Percentiles rank a stretch among this genome's conserved stretches.
phyloP scores from a whole-genome alignment of 1,140 invertebrate genomes.

The Drosophila pruinosa region DNA sequence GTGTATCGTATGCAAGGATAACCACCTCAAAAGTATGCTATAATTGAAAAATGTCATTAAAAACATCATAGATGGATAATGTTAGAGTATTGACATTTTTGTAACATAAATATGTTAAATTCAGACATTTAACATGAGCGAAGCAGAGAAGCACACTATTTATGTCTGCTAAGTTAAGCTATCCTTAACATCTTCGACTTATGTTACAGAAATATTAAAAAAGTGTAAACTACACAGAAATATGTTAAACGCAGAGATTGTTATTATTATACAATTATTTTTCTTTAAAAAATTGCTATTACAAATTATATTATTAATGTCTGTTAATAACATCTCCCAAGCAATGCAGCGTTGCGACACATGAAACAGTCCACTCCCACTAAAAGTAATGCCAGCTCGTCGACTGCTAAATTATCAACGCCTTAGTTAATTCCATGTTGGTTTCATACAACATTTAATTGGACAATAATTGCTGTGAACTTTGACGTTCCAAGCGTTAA shows the following conservation, averaged over 20 bases:
- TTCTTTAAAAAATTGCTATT: no score
- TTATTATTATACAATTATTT: no score
- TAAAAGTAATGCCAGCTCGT: not conserved
- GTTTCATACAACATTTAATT: not conserved
- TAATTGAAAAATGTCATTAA: not conserved
- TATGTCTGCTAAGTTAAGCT: no score
- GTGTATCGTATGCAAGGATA: not conserved
- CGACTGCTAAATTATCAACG: not conserved
- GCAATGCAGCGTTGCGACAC: not conserved
- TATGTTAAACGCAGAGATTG: no score
- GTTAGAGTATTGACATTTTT: not conserved
- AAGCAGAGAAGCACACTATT: no score
- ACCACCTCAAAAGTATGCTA: constrained; percentile 19
- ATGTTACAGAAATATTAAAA: no score
- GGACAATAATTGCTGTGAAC: not conserved
- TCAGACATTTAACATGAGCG: no score
- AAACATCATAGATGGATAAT: not conserved
- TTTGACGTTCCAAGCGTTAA: not conserved
- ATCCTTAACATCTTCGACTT: no score
- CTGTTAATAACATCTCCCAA: no score
- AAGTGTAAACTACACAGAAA: no score
- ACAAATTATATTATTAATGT: no score
- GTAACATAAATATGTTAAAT: not conserved
- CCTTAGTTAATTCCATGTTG: not conserved
- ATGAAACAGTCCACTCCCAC: not conserved